Evolutionary conservation across 2,113 vertebrate genomes (phyloP).

Genomic region (Tetraodon nigroviridis): DNA sequence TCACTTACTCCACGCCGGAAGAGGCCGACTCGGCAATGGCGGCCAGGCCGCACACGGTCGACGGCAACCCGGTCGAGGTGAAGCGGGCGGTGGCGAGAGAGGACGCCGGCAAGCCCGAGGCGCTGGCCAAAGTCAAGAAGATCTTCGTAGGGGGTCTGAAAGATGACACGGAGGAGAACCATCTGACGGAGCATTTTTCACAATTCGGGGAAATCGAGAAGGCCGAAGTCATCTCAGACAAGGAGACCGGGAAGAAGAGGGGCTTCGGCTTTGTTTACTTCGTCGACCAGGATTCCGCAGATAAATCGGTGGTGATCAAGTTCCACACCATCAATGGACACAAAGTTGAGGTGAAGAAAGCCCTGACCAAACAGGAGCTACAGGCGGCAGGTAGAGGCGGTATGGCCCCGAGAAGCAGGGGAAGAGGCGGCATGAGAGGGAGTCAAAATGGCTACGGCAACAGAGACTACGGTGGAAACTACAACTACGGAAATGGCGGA

Average conservation of each 20-base stretch:
- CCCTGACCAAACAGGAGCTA: slow-evolving; percentile 87
- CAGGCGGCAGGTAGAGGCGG: slow-evolving; percentile 70
- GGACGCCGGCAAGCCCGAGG: slow-evolving; percentile 88
- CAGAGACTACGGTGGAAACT: slow-evolving; percentile 63
- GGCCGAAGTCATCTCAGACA: slow-evolving; percentile 93
- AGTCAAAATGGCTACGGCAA: slow-evolving; percentile 70
- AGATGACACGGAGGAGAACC: slow-evolving; percentile 87
- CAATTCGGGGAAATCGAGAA: slow-evolving; percentile 92
- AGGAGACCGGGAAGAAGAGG: slow-evolving; percentile 90
- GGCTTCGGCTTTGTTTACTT: slow-evolving; percentile 98
- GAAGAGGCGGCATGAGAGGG: slow-evolving; percentile 63
- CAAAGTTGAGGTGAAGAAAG: slow-evolving; percentile 92
- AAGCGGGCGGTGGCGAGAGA: slow-evolving; percentile 92
- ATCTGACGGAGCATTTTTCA: slow-evolving; percentile 86
- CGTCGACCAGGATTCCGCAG: slow-evolving; percentile 89
- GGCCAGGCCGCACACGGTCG: slow-evolving; percentile 88
- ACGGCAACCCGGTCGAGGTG: slow-evolving; percentile 89
- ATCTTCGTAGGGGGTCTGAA: slow-evolving; percentile 94
- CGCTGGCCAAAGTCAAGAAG: slow-evolving; percentile 95
- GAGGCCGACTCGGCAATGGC: slow-evolving; percentile 93
- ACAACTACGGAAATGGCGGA: slow-evolving; percentile 67
- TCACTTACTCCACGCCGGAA: slow-evolving; percentile 88
- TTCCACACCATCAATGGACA: slow-evolving; percentile 90
- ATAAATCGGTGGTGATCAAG: slow-evolving; percentile 92
- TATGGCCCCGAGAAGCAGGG: slow-evolving; percentile 63